phyloP scores from a whole-genome alignment of 1,140 invertebrate genomes.

The Leguminivora glycinivorella region DNA sequence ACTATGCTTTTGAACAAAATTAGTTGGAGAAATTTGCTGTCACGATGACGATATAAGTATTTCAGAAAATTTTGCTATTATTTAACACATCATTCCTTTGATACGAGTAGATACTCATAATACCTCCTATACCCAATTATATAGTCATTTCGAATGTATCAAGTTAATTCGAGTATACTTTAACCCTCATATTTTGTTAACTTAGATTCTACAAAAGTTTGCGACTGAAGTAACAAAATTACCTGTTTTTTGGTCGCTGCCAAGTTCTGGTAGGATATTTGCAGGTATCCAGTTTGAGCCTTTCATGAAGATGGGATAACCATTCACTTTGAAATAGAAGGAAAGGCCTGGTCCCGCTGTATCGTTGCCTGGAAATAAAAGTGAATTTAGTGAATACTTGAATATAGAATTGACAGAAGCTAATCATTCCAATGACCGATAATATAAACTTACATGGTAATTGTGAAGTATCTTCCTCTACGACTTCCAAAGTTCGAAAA shows the following conservation, averaged over 20 bases:
- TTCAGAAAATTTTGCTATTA: too few relatives aligned
- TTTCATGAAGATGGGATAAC: slow-evolving; percentile 94
- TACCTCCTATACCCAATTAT: too few relatives aligned
- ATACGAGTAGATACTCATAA: too few relatives aligned
- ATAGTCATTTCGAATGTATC: background rate
- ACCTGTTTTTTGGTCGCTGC: slow-evolving; percentile 76
- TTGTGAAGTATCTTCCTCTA: slow-evolving; percentile 80
- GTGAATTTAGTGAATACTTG: background rate
- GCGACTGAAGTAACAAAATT: background rate
- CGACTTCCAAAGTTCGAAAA: slow-evolving; percentile 91
- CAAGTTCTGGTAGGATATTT: slow-evolving; percentile 90
- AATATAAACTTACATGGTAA: slow-evolving; percentile 67
- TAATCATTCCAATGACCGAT: background rate
- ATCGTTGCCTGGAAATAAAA: slow-evolving; percentile 51
- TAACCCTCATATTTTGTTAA: too few relatives aligned
- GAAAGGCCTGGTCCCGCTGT: slow-evolving; percentile 81
- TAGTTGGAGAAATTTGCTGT: too few relatives aligned
- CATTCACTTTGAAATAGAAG: slow-evolving; percentile 96
- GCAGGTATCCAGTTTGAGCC: slow-evolving; percentile 98
- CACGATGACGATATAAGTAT: too few relatives aligned
- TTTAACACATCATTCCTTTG: too few relatives aligned
- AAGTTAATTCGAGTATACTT: background rate
- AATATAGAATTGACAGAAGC: background rate
- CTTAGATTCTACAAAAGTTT: too few relatives aligned
- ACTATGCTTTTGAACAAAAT: too few relatives aligned